Evolutionary conservation across 1,140 invertebrate genomes (phyloP).

Genomic region (Nasonia longicornis): DNA sequence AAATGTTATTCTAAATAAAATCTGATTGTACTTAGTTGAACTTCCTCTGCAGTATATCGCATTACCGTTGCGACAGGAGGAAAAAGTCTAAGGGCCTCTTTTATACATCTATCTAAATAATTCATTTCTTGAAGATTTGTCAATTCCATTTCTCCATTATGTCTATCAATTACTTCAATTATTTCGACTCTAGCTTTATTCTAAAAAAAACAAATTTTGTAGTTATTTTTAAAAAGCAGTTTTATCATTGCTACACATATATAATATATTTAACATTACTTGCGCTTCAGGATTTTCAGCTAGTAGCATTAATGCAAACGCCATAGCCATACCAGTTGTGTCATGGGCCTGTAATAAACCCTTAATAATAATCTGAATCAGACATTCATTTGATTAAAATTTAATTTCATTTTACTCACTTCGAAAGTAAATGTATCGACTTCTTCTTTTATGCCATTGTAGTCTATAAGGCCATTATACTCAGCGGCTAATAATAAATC

Average conservation of each 20-base stretch:
- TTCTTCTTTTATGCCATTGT: conserved; percentile 82
- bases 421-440: conserved; percentile 88
- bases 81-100: conserved; percentile 73
- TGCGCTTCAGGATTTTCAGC: conserved; percentile 51
- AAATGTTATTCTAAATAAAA: background rate
- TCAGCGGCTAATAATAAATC: conserved; percentile 80
- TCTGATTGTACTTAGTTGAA: conserved; percentile 50
- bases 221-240: background rate
- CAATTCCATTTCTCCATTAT: conserved; percentile 41
- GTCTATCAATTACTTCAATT: conserved; percentile 36
- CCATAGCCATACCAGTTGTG: conserved; percentile 50
- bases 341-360: conserved; percentile 49
- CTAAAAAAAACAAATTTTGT: conserved; percentile 17
- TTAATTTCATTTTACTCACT: conserved; percentile 58
- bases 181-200: conserved; percentile 48
- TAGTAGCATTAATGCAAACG: conserved; percentile 46
- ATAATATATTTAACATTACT: conserved; percentile 38
- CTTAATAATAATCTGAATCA: background rate
- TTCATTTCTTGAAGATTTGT: conserved; percentile 45
- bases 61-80: conserved; percentile 72
- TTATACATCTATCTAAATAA: conserved; percentile 74
- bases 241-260: background rate
- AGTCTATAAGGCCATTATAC: conserved; percentile 68
- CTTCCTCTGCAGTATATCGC: conserved; percentile 66
- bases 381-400: background rate